Base-by-base conservation (phyloP, 2,888 invertebrate species). In the Ecliptopera silaceata region DNA sequence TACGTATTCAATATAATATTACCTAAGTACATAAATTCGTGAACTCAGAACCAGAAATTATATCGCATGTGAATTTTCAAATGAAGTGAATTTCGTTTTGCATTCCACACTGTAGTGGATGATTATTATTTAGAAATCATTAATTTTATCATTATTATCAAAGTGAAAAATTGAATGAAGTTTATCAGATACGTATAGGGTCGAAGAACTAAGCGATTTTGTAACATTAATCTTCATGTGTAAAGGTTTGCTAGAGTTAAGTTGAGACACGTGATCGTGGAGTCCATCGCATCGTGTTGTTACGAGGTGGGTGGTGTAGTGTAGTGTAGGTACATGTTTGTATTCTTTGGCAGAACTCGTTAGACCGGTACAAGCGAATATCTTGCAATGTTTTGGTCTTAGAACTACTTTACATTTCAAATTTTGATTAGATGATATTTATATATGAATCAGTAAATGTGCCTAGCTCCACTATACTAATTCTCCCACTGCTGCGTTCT, bases 351-450 rank as follows among this genome's bases (percentile, higher is more conserved):
- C 17, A 36, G 36, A 57, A 47, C 56, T 38, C 12, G 58, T 46
- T 36, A 1, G 31, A 53, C 58, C 45, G 58, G 52, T 53, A 45
- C 42, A 26, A 47, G 49, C 44, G 22, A 53, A 53, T 53, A 45
- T 44, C 48, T 47, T 34, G 38, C 44, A 49, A 29, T 53, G 34
- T 58, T 58, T 58, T 53, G 48, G 41, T 44, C 48, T 44, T 48
- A 20, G 44, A 50, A 43, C 50, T 34, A 20, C 45, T 47, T 51
- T 22, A 31, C 29, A 43, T 41, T 47, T 46, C 26, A 18, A 44
- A 56, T 51, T 38, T 47, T 34, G 50, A 56, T 50, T 29, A 48
- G 26, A 43, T 48, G 29, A 42, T 43, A 31, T 46, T 45, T 36
- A 18, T 39, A 48, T n/a, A 48, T n/a, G n/a, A n/a, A n/a, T n/a